phyloP scores from a whole-genome alignment of 1,140 invertebrate genomes.

The Tribolium castaneum region DNA sequence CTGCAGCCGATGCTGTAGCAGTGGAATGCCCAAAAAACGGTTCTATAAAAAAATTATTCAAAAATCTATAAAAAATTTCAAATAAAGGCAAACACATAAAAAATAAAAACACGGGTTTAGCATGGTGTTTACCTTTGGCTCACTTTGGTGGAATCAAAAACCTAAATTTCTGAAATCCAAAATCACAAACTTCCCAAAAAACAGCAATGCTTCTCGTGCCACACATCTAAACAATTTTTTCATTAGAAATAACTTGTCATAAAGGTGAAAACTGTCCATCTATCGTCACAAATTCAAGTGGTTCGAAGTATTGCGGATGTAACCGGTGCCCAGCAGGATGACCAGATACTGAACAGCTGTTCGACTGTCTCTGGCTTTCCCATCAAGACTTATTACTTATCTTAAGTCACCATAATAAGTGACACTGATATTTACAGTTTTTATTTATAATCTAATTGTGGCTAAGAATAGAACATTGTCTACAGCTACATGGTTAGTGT shows the following conservation, averaged over 20 bases:
- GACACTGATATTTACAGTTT: slow-evolving; percentile 30
- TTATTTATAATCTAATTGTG: slow-evolving; percentile 28
- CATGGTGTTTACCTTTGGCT: neutral
- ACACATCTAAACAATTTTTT: slow-evolving; percentile 27
- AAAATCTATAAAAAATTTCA: neutral
- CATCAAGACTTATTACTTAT: slow-evolving; percentile 25
- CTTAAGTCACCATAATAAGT: slow-evolving; percentile 28
- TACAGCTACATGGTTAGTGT: neutral
- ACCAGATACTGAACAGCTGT: slow-evolving; percentile 25
- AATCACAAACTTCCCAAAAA: slow-evolving; percentile 25
- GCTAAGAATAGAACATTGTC: slow-evolving; percentile 6
- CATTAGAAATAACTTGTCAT: neutral
- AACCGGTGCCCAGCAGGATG: slow-evolving; percentile 1
- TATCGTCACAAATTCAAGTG: neutral
- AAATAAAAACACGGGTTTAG: too few species aligned
- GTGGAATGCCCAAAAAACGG: slow-evolving; percentile 26
- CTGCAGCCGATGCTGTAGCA: slow-evolving; percentile 23
- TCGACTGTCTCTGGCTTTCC: slow-evolving; percentile 21
- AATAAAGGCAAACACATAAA: too few species aligned
- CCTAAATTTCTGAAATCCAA: neutral
- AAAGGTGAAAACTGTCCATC: neutral
- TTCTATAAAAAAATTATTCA: slow-evolving; percentile 15
- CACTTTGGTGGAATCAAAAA: neutral
- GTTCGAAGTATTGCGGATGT: neutral
- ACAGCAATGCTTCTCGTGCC: neutral